Evolutionary conservation across 2,113 vertebrate genomes (phyloP).

Genomic region (Callochromis pleurospilus): DNA sequence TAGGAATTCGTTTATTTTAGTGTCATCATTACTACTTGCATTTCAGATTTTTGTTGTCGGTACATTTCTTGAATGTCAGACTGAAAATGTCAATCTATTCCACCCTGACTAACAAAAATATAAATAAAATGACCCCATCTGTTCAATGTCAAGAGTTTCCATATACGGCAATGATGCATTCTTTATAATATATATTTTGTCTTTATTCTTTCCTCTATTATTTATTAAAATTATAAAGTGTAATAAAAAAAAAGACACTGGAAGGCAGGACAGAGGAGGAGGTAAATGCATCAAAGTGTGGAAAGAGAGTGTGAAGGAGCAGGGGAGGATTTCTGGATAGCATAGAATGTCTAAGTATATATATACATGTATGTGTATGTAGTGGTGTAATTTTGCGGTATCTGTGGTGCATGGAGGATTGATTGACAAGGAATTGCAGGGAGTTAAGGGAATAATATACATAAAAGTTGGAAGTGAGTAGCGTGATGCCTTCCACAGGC

Average conservation of each 20-base stretch:
- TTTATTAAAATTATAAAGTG: background rate
- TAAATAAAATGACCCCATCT: background rate
- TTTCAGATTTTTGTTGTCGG: fast-evolving
- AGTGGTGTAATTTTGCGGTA: fast-evolving
- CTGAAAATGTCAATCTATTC: background rate
- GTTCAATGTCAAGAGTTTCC: background rate
- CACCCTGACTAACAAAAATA: background rate
- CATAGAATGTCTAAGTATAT: background rate
- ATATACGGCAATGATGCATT: background rate
- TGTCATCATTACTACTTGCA: fast-evolving
- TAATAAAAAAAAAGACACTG: background rate
- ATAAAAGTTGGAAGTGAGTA: background rate
- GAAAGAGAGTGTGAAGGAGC: background rate
- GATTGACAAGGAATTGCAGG: background rate
- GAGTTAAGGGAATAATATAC: background rate
- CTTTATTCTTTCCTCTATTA: background rate
- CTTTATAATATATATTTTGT: background rate
- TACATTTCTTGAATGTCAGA: fast-evolving
- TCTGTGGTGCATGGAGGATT: background rate
- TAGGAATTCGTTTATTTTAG: background rate
- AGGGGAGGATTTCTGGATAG: background rate
- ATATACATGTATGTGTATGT: background rate
- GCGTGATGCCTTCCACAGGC: fast-evolving
- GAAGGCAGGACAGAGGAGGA: background rate
- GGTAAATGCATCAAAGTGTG: background rate